Base-by-base conservation (phyloP, 2,797 vertebrate genomes). In the Garrulus glandarius region DNA sequence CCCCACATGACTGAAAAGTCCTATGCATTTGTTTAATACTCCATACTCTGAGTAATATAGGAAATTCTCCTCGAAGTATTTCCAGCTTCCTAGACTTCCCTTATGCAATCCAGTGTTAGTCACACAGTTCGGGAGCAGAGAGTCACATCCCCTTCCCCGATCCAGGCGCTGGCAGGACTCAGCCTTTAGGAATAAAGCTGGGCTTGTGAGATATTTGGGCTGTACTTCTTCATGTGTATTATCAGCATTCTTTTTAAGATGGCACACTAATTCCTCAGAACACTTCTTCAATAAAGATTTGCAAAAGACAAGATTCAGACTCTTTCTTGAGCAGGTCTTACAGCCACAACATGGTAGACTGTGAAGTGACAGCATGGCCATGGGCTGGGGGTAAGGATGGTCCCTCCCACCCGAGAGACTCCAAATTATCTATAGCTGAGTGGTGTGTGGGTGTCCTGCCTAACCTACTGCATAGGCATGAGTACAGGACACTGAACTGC, bases 21-120 rank as follows among this genome's bases (percentile, higher is more conserved):
- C 53, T 43, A 15, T 34, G 46, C 9, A 55, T 68, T 79, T 89
- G 32, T 76, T 95, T 91, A 87, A 80, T 70, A 47, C 4, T 77
- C 44, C 37, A 37, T 56, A 92, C 36, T 61, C 55, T 93, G 95
- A 89, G 78, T 94, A 96, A 83, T 47, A 88, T 20, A 89, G 85
- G 57, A 88, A 88, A 76, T 52, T 80, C 91, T 89, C 34, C 56
- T 24, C 30, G 11, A 74, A 89, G 36, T 57, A 39, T 71, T 93
- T 84, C 79, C 93, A 92, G 61, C n/a, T 95, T 75, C 65, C 61
- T 60, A 19, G 61, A 36, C 53, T 83, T 37, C 53, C 19, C 29
- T 91, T 43, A 81, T 32, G 69, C 57, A 93, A 86, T 16, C 11
- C 57, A 44, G 37, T 11, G 29, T 86, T 88, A 86, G 83, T 90